These are phyloP conservation scores for Pygathrix nemaeus DNA, from an alignment of 2,113 vertebrate species.

Conservation along the genomic window DNA sequence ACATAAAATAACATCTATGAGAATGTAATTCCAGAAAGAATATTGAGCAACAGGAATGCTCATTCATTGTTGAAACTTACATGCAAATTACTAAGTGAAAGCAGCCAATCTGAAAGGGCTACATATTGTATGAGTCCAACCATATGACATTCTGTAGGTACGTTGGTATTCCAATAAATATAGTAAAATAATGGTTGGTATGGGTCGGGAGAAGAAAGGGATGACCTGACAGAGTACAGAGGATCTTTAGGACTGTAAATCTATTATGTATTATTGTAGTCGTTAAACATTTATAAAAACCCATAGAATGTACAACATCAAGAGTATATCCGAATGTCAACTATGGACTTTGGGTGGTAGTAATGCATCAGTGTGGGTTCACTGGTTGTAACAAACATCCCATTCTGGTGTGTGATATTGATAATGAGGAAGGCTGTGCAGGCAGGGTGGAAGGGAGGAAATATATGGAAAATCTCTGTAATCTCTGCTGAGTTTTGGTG, in stretches of 20 bases:
- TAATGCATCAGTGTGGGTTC: neutral
- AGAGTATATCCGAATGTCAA: neutral
- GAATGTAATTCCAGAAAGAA: neutral
- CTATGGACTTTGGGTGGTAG: neutral
- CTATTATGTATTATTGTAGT: neutral
- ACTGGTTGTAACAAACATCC: neutral
- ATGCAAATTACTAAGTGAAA: neutral
- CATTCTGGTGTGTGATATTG: too few relatives aligned
- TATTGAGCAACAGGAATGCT: neutral
- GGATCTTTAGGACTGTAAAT: neutral
- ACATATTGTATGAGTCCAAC: neutral
- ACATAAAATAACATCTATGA: neutral
- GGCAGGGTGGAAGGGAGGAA: too few relatives aligned
- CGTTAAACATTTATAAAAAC: neutral
- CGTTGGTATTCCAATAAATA: too few relatives aligned
- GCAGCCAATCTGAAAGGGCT: neutral
- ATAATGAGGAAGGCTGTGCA: fast-evolving
- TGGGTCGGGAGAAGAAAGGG: neutral
- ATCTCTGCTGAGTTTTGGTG: neutral
- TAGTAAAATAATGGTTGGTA: neutral
- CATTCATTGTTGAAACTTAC: neutral
- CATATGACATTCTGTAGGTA: neutral
- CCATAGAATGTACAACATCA: neutral
- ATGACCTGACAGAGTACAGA: neutral
- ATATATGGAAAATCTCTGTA: neutral